These are phyloP conservation scores for Platypus cylindrus DNA, from an alignment of 2,888 invertebrate species.

Conservation along the genomic window DNA sequence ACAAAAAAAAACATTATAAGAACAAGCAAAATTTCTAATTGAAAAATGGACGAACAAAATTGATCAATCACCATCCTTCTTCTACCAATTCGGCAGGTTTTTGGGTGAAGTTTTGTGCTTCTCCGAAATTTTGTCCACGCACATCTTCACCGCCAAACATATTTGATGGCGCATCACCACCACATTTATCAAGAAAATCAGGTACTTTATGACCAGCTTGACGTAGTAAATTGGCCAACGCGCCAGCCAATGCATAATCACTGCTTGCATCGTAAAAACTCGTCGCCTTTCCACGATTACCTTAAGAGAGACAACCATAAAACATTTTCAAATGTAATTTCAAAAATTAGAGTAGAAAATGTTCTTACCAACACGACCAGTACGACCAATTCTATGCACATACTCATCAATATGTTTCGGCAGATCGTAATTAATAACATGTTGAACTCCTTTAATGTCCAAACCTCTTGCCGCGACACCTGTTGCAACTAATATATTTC, in stretches of 20 bases:
- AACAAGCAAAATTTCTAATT: neutral
- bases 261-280: conserved; percentile 61
- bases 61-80: conserved; percentile 40
- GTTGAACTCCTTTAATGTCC: conserved; percentile 75
- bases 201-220: conserved; percentile 73
- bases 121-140: conserved; percentile 40
- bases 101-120: conserved; percentile 20
- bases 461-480: conserved; percentile 89
- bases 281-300: conserved; percentile 70
- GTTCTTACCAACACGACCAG: conserved; percentile 72
- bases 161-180: conserved; percentile 33
- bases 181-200: conserved; percentile 50
- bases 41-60: neutral
- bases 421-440: conserved; percentile 87
- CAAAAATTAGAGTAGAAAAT: neutral
- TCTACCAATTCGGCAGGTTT: conserved; percentile 37
- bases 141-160: conserved; percentile 63
- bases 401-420: conserved; percentile 86
- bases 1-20: neutral
- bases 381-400: conserved; percentile 89
- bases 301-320: conserved; percentile 16
- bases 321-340: neutral
- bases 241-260: conserved; percentile 48
- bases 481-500: conserved; percentile 82
- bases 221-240: conserved; percentile 59